These are phyloP conservation scores for Cardinalis cardinalis DNA, from an alignment of 2,113 vertebrate species.

Conservation along the genomic window DNA sequence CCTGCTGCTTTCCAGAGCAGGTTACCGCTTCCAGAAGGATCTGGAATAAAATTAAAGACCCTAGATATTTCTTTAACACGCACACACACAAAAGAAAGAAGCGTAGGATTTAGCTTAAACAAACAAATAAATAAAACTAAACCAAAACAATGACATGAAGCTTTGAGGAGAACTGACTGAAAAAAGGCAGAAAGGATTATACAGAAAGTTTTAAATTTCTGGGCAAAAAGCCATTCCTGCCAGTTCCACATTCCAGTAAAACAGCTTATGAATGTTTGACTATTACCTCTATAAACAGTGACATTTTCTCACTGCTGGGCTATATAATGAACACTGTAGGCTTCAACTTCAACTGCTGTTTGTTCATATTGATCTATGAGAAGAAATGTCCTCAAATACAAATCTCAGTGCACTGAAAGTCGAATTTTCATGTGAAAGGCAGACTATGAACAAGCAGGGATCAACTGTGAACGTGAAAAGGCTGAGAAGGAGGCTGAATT, in stretches of 20 bases:
- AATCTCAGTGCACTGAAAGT: not conserved
- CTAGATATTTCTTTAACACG: not conserved
- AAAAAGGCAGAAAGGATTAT: not conserved
- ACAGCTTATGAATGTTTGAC: not conserved
- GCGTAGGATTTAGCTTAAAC: not conserved
- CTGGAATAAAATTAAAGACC: not conserved
- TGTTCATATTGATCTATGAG: not conserved
- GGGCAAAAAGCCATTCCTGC: not conserved
- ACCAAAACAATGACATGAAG: not conserved
- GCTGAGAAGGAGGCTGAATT: not conserved
- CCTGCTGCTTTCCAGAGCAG: not conserved
- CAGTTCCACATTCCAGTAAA: not conserved
- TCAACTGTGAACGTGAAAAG: not conserved
- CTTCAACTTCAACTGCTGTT: not conserved
- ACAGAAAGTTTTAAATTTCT: not conserved
- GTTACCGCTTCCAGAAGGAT: not conserved
- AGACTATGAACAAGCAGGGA: not conserved
- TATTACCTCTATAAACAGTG: not conserved
- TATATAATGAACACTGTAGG: rapidly evolving
- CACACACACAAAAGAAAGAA: too few species aligned
- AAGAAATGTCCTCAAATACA: rapidly evolving
- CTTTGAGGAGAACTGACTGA: not conserved
- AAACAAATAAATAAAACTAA: not conserved
- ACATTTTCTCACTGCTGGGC: not conserved
- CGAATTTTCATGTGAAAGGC: not conserved